A percentile compares a stretch with the other conserved stretches of the same genome.
Conservation (phyloP, 2,888 invertebrate species). For the Lasius fuliginosus region DNA sequence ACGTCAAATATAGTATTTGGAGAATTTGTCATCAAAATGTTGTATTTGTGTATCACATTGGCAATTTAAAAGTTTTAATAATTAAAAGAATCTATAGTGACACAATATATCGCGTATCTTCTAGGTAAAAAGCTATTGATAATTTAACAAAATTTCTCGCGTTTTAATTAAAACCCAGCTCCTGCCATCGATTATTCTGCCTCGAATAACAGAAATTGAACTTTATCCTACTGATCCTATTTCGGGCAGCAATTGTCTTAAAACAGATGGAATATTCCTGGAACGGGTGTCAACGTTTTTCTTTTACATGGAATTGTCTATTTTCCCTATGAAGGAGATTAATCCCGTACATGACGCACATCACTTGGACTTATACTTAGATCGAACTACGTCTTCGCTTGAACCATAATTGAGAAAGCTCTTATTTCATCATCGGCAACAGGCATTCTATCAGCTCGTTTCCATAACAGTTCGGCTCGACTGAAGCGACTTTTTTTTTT, state of each 20-base stretch:
- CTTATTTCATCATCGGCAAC: conserved; percentile 28
- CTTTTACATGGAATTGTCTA: conserved; percentile 10
- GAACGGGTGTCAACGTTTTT: conserved; percentile 18
- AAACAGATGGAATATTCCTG: conserved; percentile 23
- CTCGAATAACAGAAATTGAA: conserved; percentile 8
- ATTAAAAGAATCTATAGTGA: not conserved
- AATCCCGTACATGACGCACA: conserved; percentile 10
- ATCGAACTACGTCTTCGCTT: not conserved
- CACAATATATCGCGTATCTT: not conserved
- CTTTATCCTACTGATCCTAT: conserved; percentile 15
- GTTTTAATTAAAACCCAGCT: not conserved
- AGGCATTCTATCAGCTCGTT: not conserved
- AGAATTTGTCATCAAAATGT: not conserved
- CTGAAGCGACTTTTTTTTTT: not conserved
- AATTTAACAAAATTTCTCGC: conserved; percentile 28
- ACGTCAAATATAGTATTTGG: not conserved
- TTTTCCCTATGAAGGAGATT: conserved; percentile 20
- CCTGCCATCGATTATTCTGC: not conserved
- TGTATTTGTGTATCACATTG: not conserved
- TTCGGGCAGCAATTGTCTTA: not conserved
- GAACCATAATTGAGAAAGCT: conserved; percentile 7
- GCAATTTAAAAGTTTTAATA: not conserved
- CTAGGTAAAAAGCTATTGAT: not conserved
- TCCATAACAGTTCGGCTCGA: not conserved
- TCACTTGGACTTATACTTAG: conserved; percentile 35